These are phyloP conservation scores for Microcebus murinus DNA, from an alignment of 2,113 vertebrate genomes.

Conservation along the genomic window DNA sequence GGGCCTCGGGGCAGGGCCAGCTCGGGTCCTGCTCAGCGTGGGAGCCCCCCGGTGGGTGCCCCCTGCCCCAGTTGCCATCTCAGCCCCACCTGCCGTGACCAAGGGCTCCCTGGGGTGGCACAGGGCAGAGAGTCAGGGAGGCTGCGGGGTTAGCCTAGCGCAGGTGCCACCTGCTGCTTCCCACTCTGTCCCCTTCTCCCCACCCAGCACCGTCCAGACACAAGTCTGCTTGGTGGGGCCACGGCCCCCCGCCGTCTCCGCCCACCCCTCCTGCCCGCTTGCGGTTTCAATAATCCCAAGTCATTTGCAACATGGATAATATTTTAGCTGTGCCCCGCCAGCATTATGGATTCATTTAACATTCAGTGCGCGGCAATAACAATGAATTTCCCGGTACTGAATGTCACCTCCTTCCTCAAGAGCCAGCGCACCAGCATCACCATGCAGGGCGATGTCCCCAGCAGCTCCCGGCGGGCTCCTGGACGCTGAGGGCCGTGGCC, in stretches of 20 bases:
- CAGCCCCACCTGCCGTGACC: accelerated
- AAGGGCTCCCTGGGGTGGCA: background rate
- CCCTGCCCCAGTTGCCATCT: accelerated
- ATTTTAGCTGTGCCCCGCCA: constrained; percentile 69
- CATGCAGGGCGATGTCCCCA: background rate
- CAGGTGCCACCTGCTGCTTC: background rate
- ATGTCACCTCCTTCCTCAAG: constrained; percentile 65
- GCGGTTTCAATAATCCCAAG: constrained; percentile 22
- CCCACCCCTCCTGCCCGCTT: accelerated
- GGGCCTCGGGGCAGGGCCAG: background rate
- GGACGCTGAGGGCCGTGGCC: accelerated
- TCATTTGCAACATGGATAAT: constrained; percentile 49
- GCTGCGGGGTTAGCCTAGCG: accelerated
- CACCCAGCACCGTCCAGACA: background rate
- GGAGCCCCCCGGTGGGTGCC: background rate
- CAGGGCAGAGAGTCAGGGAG: no score
- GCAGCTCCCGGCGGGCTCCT: background rate
- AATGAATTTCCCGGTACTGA: constrained; percentile 73
- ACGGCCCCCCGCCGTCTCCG: accelerated
- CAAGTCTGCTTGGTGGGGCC: accelerated
- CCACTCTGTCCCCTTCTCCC: background rate
- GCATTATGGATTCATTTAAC: constrained; percentile 73
- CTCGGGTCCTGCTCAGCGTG: background rate
- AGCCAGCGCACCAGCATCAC: background rate
- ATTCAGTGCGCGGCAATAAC: constrained; percentile 71